Conservation (phyloP, 2,113 vertebrate species). For the Glaucidium brasilianum region DNA sequence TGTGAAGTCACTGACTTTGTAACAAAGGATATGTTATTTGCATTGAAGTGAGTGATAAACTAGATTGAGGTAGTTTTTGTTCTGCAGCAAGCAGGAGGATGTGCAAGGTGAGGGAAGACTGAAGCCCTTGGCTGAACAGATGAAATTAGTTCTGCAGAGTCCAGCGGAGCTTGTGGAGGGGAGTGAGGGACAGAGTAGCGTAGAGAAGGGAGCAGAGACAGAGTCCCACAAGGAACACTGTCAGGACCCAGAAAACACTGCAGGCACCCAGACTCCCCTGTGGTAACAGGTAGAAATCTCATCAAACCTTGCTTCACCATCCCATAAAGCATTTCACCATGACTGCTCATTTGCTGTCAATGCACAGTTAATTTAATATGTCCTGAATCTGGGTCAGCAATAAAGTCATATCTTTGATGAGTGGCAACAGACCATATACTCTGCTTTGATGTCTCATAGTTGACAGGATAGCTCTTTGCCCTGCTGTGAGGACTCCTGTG, state of each 20-base stretch:
- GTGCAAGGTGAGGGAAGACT: background rate
- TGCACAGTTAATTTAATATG: background rate
- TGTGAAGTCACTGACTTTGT: background rate
- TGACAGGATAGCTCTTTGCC: background rate
- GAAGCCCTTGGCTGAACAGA: background rate
- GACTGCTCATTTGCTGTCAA: background rate
- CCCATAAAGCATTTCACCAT: background rate
- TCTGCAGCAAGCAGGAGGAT: background rate
- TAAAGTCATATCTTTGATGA: background rate
- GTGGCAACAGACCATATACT: background rate
- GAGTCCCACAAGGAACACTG: rapidly evolving
- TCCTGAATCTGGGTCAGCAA: background rate
- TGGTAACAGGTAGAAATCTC: background rate
- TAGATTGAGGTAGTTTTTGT: background rate
- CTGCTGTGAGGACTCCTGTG: background rate
- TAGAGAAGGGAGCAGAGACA: background rate
- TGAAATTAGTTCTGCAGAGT: background rate
- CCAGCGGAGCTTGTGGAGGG: background rate
- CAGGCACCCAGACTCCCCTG: background rate
- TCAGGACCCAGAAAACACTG: background rate
- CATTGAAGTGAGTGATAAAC: background rate
- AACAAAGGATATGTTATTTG: background rate
- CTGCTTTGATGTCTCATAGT: background rate
- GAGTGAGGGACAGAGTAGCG: rapidly evolving
- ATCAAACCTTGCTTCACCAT: background rate